These are phyloP conservation scores for Brachionus asplanchnoidis DNA, from an alignment of 1,140 invertebrate species.

Conservation along the genomic window DNA sequence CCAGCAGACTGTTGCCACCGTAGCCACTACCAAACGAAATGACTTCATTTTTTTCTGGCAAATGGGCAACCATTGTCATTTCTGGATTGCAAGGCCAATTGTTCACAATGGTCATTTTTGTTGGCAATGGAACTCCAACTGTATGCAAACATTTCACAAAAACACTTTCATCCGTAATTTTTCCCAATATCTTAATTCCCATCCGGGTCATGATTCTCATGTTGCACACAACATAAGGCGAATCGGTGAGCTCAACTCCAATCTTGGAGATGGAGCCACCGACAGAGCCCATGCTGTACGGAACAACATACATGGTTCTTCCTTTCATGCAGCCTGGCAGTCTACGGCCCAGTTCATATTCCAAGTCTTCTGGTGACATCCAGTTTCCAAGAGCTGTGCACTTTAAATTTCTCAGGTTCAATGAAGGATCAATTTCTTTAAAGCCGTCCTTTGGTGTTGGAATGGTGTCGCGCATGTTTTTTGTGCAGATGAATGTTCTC, in stretches of 20 bases:
- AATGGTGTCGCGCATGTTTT: conserved; percentile 72
- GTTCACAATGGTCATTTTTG: conserved; percentile 58
- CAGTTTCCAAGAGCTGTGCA: conserved; percentile 75
- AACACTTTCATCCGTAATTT: conserved; percentile 45
- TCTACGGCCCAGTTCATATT: conserved; percentile 73
- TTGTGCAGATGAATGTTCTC: conserved; percentile 87
- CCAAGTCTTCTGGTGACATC: conserved; percentile 79
- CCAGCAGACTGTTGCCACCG: conserved; percentile 85
- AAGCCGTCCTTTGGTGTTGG: conserved; percentile 62
- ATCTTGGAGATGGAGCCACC: conserved; percentile 91
- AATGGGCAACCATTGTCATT: conserved; percentile 59
- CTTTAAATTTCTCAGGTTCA: conserved; percentile 44
- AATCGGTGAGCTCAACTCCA: conserved; percentile 93
- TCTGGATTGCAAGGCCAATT: conserved; percentile 97
- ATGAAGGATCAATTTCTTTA: neutral
- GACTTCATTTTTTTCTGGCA: conserved; percentile 73
- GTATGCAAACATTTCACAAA: conserved; percentile 79
- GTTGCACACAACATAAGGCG: conserved; percentile 90
- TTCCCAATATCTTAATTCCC: conserved; percentile 61
- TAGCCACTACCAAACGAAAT: conserved; percentile 91
- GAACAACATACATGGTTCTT: conserved; percentile 97
- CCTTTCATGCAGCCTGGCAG: conserved; percentile 94
- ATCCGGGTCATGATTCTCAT: conserved; percentile 98
- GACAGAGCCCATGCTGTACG: conserved; percentile 96
- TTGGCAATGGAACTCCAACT: conserved; percentile 71